These are phyloP conservation scores for Athene noctua DNA, from an alignment of 2,113 vertebrate genomes.

Conservation along the genomic window DNA sequence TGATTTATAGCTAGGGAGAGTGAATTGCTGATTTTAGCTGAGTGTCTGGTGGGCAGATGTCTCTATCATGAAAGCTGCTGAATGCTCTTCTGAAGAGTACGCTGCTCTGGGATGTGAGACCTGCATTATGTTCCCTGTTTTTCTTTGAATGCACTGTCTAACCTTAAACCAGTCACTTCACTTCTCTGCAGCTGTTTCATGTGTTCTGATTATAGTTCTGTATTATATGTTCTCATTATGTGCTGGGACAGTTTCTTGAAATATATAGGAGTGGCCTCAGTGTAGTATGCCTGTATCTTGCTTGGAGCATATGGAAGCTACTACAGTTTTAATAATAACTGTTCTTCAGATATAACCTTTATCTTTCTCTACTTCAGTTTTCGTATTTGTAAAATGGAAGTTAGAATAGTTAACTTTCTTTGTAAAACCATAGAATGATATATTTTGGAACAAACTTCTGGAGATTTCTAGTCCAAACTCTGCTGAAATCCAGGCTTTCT, in stretches of 20 bases:
- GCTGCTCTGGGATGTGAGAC: not conserved
- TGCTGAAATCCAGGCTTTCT: not conserved
- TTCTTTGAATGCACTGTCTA: not conserved
- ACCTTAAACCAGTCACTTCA: not conserved
- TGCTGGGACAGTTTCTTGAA: not conserved
- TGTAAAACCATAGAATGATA: not conserved
- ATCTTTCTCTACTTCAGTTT: not conserved
- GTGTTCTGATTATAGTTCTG: not conserved
- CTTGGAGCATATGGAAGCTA: not conserved
- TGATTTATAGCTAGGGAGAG: slow-evolving; percentile 20
- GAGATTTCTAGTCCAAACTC: not conserved
- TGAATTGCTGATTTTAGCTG: not conserved
- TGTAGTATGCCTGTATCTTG: not conserved
- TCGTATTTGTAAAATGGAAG: not conserved
- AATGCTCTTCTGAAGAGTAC: not conserved
- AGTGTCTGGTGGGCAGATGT: not conserved
- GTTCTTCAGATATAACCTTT: not conserved
- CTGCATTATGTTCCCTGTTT: not conserved
- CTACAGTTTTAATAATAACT: not conserved
- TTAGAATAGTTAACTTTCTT: not conserved
- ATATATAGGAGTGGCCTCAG: not conserved
- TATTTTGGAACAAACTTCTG: not conserved
- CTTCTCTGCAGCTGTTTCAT: not conserved
- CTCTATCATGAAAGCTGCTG: not conserved
- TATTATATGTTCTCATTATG: not conserved